These are phyloP conservation scores for Arrhopalites spinosus DNA, from an alignment of 2,888 invertebrate genomes.

Conservation along the genomic window DNA sequence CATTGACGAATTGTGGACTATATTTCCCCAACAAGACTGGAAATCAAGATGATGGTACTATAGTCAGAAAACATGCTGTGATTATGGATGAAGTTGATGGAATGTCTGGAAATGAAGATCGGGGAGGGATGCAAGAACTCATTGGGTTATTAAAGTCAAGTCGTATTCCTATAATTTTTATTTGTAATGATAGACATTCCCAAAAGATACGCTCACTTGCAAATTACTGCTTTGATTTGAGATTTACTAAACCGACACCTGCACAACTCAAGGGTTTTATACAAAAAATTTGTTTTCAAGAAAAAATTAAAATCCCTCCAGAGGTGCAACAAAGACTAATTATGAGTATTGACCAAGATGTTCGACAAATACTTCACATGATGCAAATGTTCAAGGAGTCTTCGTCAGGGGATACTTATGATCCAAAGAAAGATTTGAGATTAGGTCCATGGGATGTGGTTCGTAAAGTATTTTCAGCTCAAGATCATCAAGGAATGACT, in stretches of 20 bases:
- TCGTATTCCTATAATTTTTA: slow-evolving; percentile 89
- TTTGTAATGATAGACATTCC: slow-evolving; percentile 96
- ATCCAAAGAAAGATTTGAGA: slow-evolving; percentile 50
- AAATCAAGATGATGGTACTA: slow-evolving; percentile 57
- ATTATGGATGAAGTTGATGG: slow-evolving; percentile 99
- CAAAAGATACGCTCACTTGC: slow-evolving; percentile 90
- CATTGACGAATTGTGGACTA: slow-evolving; percentile 62
- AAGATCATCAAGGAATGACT: slow-evolving; percentile 77
- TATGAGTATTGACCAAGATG: slow-evolving; percentile 84
- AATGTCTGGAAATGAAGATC: background rate
- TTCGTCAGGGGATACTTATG: background rate
- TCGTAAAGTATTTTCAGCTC: slow-evolving; percentile 81
- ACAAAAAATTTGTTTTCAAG: slow-evolving; percentile 89
- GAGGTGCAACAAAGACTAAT: slow-evolving; percentile 84
- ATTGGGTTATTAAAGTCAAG: slow-evolving; percentile 87
- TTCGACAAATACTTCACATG: slow-evolving; percentile 90
- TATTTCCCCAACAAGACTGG: background rate
- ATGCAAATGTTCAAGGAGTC: slow-evolving; percentile 71
- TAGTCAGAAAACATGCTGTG: slow-evolving; percentile 80
- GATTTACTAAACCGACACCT: slow-evolving; percentile 78
- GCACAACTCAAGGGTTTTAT: slow-evolving; percentile 84
- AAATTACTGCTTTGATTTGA: slow-evolving; percentile 91
- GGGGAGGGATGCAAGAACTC: slow-evolving; percentile 83
- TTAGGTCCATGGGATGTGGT: slow-evolving; percentile 90
- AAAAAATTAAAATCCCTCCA: slow-evolving; percentile 77